Percentiles rank a stretch among this genome's conserved stretches.
phyloP scores from a whole-genome alignment of 2,797 vertebrate species.

The Strix occidentalis region DNA sequence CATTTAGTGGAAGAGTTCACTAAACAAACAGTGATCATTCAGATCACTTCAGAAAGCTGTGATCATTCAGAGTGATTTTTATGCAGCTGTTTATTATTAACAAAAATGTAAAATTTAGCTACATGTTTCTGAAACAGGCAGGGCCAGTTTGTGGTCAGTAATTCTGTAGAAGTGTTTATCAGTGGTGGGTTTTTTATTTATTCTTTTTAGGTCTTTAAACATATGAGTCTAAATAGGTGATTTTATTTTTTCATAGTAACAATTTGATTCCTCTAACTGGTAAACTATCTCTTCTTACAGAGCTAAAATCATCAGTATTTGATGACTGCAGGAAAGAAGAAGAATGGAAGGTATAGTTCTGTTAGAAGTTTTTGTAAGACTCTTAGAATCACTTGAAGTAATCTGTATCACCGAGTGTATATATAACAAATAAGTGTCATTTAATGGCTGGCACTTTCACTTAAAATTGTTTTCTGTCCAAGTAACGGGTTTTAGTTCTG shows the following conservation, averaged over 20 bases:
- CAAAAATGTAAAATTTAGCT: neutral
- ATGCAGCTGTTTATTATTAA: neutral
- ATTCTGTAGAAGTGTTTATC: neutral
- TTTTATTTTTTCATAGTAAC: neutral
- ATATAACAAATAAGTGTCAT: neutral
- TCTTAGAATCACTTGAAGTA: neutral
- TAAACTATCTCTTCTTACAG: constrained; percentile 71
- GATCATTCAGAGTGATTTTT: neutral
- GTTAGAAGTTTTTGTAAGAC: neutral
- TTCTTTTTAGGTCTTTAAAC: neutral
- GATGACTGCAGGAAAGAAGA: constrained; percentile 89
- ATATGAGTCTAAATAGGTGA: neutral
- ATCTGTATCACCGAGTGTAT: neutral
- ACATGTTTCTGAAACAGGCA: neutral
- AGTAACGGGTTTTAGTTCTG: neutral
- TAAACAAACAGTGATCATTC: neutral
- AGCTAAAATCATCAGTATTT: constrained; percentile 86
- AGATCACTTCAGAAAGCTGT: no score
- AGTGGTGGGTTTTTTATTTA: neutral
- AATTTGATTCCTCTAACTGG: neutral
- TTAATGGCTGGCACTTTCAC: neutral
- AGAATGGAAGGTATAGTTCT: constrained; percentile 90
- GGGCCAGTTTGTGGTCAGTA: neutral
- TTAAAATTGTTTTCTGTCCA: neutral
- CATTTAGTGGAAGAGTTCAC: neutral